Base-by-base conservation (phyloP, 2,797 vertebrate species). In the Odontamblyopus rebecca region DNA sequence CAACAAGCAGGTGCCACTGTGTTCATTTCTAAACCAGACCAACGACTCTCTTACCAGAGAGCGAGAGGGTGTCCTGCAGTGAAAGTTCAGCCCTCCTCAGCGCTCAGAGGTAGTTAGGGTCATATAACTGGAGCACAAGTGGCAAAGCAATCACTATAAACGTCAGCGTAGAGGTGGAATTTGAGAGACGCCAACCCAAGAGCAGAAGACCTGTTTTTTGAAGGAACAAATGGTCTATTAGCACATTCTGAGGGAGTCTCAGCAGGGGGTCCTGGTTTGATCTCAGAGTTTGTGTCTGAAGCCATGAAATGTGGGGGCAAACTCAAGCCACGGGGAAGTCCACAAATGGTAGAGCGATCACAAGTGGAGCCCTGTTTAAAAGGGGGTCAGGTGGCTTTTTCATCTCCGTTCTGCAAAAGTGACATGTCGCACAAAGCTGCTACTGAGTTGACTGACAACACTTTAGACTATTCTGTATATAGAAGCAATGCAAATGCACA, bases 281-380 rank as follows among this genome's bases (percentile, higher is more conserved):
- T 91, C 89, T 91, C 82, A 86, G 88, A 78, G 69, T 85, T 85
- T 79, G 85, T 63, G 79, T 88, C 85, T 88, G 83, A 86, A 82
- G 86, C 88, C 86, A 68, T 89, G 88, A 88, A 88, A 85, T 74
- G 88, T 72, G 83, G 83, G 89, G 89, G 89, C 86, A 90, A 91
- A 91, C 77, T 73, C 73, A 57, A 82, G 87, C 87, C 76, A 78
- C 66, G 75, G 88, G 89, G 90, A 82, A 75, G 87, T 80, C 82
- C 84, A 82, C 92, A 92, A 93, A 93, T 92, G 92, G 92, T 91
- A 91, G 88, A 93, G 76, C 67, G 88, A 92, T 93, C 92, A 93
- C 89, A 78, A 88, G 84, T 73, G 57, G 85, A 87, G 85, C 78
- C 79, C 68, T 63, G 51, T 82, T 88, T 89, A 87, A 83, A 87